Evolutionary conservation across 2,888 invertebrate genomes (phyloP), one percentile per base, ranked within the genome.

Genomic region (Quadriops clusia): DNA sequence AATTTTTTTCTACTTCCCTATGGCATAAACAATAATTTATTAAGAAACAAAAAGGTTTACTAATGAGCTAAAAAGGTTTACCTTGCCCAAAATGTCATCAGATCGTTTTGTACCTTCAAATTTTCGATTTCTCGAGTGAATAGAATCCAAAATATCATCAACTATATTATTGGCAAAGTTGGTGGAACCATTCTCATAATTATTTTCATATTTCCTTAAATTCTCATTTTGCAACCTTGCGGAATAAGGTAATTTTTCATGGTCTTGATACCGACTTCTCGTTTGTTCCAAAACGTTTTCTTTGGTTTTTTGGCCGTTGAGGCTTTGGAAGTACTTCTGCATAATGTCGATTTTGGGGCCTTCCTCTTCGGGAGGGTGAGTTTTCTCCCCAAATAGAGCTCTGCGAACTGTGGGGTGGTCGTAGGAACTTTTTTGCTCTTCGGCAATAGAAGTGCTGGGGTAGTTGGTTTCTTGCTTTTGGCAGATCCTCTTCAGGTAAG

Each of bases 91-190:
- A n/a, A n/a, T n/a, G n/a, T n/a, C n/a, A n/a, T n/a, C n/a, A n/a
- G n/a, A n/a, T n/a, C n/a, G n/a, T n/a, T n/a, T n/a, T n/a, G n/a
- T n/a, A n/a, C n/a, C n/a, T n/a, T n/a, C n/a, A n/a, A n/a, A n/a
- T n/a, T n/a, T n/a, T n/a, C n/a, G n/a, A n/a, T n/a, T n/a, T n/a
- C 17, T 37, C 6, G 37, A 28, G 15, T 31, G 17, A 17, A 40
- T 51, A 4, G 53, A 48, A 22, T 44, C 43, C 42, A 53, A 46
- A 10, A 53, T 53, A 30, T 50, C 49, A 26, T 51, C 51, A 8
- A 51, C 53, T 17, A 50, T 41, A 9, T 44, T 41, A 23, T 44
- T 45, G 5, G 51, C 47, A n/a, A n/a, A n/a, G n/a, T n/a, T n/a
- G n/a, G n/a, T n/a, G n/a, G n/a, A n/a, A n/a, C n/a, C n/a, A n/a